These are phyloP conservation scores for Neogobius melanostomus DNA, from an alignment of 2,113 vertebrate species.

Conservation along the genomic window DNA sequence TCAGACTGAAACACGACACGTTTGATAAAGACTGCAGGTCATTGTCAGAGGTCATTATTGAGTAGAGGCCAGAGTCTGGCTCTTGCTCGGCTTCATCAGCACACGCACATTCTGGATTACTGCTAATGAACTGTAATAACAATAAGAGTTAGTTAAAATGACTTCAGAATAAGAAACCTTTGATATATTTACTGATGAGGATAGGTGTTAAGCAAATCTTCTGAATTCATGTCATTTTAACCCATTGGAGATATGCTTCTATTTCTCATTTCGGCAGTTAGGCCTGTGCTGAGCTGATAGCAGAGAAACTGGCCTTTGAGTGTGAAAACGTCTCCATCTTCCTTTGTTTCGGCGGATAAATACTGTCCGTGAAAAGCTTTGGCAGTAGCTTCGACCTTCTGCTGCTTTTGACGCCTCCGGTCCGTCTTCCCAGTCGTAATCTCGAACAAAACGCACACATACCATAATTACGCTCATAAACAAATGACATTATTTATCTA, in stretches of 20 bases:
- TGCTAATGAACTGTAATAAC: no score
- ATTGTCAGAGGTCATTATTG: neutral
- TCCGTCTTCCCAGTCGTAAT: constrained; percentile 10
- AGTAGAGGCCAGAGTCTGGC: neutral
- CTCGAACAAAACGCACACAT: constrained; percentile 21
- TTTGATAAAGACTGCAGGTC: neutral
- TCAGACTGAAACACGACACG: constrained; percentile 28
- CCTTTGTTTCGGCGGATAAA: constrained; percentile 16
- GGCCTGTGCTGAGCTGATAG: neutral
- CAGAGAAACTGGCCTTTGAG: neutral
- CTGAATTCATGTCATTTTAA: no score
- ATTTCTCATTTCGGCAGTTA: no score
- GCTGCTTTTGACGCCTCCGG: constrained; percentile 16
- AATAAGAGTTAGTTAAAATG: no score
- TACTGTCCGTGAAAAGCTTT: constrained; percentile 26
- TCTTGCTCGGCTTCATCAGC: neutral
- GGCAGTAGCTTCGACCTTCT: constrained; percentile 23
- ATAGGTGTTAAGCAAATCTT: no score
- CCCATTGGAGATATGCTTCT: no score
- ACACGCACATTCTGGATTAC: no score
- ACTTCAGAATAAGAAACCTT: no score
- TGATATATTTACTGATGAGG: no score
- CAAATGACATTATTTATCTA: constrained; percentile 51
- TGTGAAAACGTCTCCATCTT: neutral
- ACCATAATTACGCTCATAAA: constrained; percentile 23